A percentile compares a stretch with the other conserved stretches of the same genome.
phyloP scores from a whole-genome alignment of 53 echinoderm and acorn worm genomes.

The Holothuria scabra region DNA sequence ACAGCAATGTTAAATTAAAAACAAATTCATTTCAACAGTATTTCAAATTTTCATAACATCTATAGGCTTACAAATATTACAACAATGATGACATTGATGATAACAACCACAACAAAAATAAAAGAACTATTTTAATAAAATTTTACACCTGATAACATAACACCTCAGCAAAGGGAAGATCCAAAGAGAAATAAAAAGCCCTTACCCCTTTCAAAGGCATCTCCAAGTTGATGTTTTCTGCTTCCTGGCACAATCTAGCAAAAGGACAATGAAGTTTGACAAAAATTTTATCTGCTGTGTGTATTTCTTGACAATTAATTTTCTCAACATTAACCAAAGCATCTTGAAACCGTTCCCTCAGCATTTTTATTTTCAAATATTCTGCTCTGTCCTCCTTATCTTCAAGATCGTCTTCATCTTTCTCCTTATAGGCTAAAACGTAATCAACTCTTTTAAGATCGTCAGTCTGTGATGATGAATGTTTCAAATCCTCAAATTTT shows the following conservation, averaged over 20 bases:
- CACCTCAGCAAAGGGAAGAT: neutral
- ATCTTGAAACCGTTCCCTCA: conserved; percentile 71
- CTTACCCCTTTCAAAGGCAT: conserved; percentile 96
- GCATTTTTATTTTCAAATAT: conserved; percentile 30
- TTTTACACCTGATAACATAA: no score
- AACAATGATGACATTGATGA: no score
- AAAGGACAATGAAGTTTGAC: conserved; percentile 89
- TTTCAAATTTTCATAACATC: no score
- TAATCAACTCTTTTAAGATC: conserved; percentile 72
- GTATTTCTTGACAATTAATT: conserved; percentile 67
- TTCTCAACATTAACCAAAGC: conserved; percentile 57
- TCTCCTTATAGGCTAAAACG: conserved; percentile 67
- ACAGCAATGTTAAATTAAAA: no score
- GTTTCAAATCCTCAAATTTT: conserved; percentile 34
- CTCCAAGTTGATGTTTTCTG: conserved; percentile 86
- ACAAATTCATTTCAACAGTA: no score
- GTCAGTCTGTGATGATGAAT: conserved; percentile 33
- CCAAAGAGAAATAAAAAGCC: neutral
- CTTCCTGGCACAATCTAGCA: conserved; percentile 76
- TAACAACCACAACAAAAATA: no score
- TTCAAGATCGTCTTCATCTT: conserved; percentile 55
- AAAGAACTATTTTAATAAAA: no score
- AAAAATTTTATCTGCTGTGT: conserved; percentile 67
- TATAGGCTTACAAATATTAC: no score
- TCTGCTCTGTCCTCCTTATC: conserved; percentile 62